Evolutionary conservation across 2,888 invertebrate genomes (phyloP).

Genomic region (Tetramorium bicarinatum): DNA sequence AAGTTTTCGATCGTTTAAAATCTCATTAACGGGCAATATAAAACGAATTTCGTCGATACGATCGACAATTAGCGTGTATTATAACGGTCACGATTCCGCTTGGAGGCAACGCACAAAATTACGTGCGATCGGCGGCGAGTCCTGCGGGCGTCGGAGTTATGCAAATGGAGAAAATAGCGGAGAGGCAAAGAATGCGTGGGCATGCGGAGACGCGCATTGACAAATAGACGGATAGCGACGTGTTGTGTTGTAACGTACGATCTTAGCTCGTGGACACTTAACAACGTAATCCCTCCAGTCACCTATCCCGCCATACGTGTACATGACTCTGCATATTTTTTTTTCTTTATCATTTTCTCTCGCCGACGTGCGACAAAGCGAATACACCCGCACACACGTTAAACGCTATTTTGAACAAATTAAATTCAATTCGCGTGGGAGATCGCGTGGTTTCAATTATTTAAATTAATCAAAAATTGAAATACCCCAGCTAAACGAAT

Average conservation of each 20-base stretch:
- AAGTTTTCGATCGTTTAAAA: constrained; percentile 2
- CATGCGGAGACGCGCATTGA: constrained; percentile 49
- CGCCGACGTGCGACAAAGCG: neutral
- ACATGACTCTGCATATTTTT: constrained; percentile 13
- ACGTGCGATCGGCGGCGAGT: constrained; percentile 73
- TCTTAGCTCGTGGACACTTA: constrained; percentile 65
- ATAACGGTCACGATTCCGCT: neutral
- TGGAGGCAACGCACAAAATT: constrained; percentile 3
- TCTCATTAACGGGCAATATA: constrained; percentile 30
- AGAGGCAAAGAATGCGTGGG: constrained; percentile 68
- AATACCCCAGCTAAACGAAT: constrained; percentile 15
- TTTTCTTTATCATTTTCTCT: neutral
- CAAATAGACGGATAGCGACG: constrained; percentile 65
- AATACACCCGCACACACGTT: neutral
- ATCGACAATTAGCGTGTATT: constrained; percentile 35
- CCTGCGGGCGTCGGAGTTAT: constrained; percentile 71
- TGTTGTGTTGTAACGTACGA: constrained; percentile 66
- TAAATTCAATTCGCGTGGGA: neutral
- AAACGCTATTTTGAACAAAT: constrained; percentile 9
- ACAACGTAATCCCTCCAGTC: constrained; percentile 70
- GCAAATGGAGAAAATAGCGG: constrained; percentile 64
- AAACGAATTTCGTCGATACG: constrained; percentile 18
- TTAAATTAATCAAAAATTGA: neutral
- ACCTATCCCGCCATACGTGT: constrained; percentile 41
- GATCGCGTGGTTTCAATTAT: neutral